phyloP scores from a whole-genome alignment of 2,888 invertebrate species.

The Megaustenia siamemsis region DNA sequence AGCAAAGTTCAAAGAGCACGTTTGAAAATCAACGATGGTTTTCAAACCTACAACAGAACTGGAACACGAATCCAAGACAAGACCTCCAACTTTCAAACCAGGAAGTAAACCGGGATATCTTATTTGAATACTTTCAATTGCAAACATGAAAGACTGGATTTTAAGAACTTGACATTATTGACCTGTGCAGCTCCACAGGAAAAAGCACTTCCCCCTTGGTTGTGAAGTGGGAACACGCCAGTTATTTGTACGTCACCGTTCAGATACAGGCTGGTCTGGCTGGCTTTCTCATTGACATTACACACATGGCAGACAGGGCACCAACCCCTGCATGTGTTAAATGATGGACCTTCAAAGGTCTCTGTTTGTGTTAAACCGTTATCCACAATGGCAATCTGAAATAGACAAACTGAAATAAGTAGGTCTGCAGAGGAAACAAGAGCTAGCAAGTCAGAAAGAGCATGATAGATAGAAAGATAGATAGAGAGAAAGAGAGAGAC shows the following conservation, averaged over 20 bases:
- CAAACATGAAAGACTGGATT: slow-evolving; percentile 68
- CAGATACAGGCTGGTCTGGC: slow-evolving; percentile 54
- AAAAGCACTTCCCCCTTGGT: slow-evolving; percentile 53
- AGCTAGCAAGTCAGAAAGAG: no score
- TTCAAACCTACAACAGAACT: slow-evolving; percentile 59
- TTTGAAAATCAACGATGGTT: slow-evolving; percentile 66
- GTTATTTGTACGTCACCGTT: slow-evolving; percentile 68
- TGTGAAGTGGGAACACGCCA: slow-evolving; percentile 66
- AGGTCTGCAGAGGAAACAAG: no score
- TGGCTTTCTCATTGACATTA: neutral
- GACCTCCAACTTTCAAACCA: slow-evolving; percentile 62
- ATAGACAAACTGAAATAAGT: no score
- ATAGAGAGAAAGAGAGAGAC: no score
- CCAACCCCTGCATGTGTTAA: slow-evolving; percentile 62
- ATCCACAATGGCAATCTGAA: slow-evolving; percentile 32
- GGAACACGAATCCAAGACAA: slow-evolving; percentile 69
- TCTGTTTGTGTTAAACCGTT: neutral
- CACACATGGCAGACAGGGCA: slow-evolving; percentile 64
- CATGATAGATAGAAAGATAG: no score
- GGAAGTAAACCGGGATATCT: slow-evolving; percentile 64
- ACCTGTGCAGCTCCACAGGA: slow-evolving; percentile 61
- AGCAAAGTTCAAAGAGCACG: slow-evolving; percentile 61
- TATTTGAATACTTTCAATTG: slow-evolving; percentile 61
- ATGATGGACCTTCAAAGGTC: neutral
- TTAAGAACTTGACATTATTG: slow-evolving; percentile 56